Evolutionary conservation across 2,113 vertebrate genomes (phyloP), one percentile per base, ranked within the genome.

Genomic region (Heterochromis multidens): DNA sequence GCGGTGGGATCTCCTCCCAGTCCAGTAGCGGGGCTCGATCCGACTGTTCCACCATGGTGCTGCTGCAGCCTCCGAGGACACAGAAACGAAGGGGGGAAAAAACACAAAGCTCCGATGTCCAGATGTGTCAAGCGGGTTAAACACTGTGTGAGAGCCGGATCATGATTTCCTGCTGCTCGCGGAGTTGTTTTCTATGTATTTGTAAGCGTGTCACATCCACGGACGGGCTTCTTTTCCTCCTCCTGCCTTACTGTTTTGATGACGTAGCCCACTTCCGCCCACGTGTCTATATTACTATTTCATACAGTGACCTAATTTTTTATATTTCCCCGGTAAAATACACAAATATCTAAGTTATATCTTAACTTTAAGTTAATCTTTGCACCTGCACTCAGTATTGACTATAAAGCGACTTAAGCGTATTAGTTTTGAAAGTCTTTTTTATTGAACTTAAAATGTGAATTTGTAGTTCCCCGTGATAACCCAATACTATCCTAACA

Each of bases 11-110:
- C 96, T 99, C 97, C 95, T 98, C 97, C 97, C 97, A 98, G 95
- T 97, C 96, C 82, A 99, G 96, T 80, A 99, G 96, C 93, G 97
- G 97, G 93, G 97, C 97, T 92, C 97, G 96, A 92, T 98, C 98
- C 81, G 97, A 97, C 88, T 97, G 96, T 95, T 97, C 96, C 91
- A 96, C 97, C 97, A 98, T 98, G 90, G 90, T 94, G 76, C 70
- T 94, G 79, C 52, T 54, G 76, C 74, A 35, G 79, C 40, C 57
- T 80, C 46, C 7, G 70, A 70, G 37, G 62, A 67, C 67, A 62
- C 43, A 23, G 23, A 3, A 19, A 40, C 13, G 27, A 29, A 11
- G 29, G 54, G 13, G 35, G 54, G 19, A 35, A 76, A 81, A 3
- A 84, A 13, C 9, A 23, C 31, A 31, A 43, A 33, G 80, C 23